Evolutionary conservation across 2,888 invertebrate species (phyloP).

Genomic region (Agrypnus murinus): DNA sequence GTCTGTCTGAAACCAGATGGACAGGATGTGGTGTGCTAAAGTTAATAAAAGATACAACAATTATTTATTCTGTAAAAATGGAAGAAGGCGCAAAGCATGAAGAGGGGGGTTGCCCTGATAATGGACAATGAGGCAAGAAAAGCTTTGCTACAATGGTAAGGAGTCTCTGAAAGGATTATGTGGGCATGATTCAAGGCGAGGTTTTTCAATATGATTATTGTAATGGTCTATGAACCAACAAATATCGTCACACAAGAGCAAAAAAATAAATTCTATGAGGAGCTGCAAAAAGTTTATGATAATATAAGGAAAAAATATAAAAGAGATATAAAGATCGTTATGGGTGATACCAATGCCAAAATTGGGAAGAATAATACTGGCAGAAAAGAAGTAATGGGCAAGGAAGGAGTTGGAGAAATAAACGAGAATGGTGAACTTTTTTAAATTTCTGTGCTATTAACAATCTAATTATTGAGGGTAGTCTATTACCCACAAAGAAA

Average conservation of each 20-base stretch:
- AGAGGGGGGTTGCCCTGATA: not conserved
- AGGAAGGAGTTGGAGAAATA: slow-evolving; percentile 1
- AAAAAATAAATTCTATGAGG: not conserved
- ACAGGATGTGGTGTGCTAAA: not conserved
- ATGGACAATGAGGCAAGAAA: slow-evolving; percentile 5
- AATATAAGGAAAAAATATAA: slow-evolving; percentile 8
- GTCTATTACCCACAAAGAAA: too few relatives aligned
- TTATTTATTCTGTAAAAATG: too few relatives aligned
- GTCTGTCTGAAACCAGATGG: slow-evolving; percentile 2
- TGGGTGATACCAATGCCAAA: slow-evolving; percentile 9
- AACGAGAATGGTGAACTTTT: not conserved
- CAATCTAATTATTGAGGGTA: not conserved
- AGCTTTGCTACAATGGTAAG: not conserved
- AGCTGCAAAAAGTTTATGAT: slow-evolving; percentile 1
- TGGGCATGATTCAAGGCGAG: not conserved
- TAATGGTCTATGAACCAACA: slow-evolving; percentile 13
- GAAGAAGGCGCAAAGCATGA: not conserved
- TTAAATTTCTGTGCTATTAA: not conserved
- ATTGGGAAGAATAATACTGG: slow-evolving; percentile 4
- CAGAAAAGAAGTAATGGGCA: slow-evolving; percentile 13
- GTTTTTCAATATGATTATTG: slow-evolving; percentile 2
- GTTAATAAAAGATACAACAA: slow-evolving; percentile 9
- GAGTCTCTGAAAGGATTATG: too few relatives aligned
- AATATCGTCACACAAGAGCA: not conserved
- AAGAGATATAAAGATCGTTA: too few relatives aligned